Base-by-base conservation (phyloP, 2,113 vertebrate species). In the Vombatus ursinus region DNA sequence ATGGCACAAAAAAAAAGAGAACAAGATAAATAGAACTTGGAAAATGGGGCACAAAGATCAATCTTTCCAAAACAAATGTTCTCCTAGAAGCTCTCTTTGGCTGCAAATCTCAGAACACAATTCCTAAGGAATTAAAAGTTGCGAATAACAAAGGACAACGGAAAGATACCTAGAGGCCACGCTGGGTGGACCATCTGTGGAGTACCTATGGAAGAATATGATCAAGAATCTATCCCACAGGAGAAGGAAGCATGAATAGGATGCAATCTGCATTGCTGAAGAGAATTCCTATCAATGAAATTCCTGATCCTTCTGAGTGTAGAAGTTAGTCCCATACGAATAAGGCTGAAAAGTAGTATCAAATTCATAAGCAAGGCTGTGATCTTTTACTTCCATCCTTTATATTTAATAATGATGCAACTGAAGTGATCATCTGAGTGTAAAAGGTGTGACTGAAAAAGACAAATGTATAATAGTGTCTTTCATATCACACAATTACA, bases 351-450 rank as follows among this genome's bases (percentile, higher is more conserved):
- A 95, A 52, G 12, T 26, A 49, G 92, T 37, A 90, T 14, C 52
- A 91, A 91, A 94, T 95, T 96, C 91, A 47, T 23, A 93, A 94
- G 92, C 52, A 53, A 94, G 91, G 37, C 47, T 90, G 19, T 44
- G 52, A 22, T n/a, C 94, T 94, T 97, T 93, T 37, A 95, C 8
- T 54, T 23, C 12, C 92, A 8, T 89, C 31, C 96, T 95, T 48
- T 94, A 5, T 90, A 51, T 31, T 89, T 96, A 96, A 92, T 95
- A 68, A 94, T 90, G 89, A 54, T 48, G 19, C 52, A 44, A 37
- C 19, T 52, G 48, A 91, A 77, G 23, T 91, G 8, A 91, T 90
- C 93, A 95, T 57, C 53, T 90, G 25, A 31, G 8, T 4, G 3
- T n/a, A 50, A 52, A 57, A 77, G 89, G 22, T 92, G 16, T 90